Evolutionary conservation across 2,888 invertebrate genomes (phyloP), one percentile per base, ranked within the genome.

Genomic region (Campopleginae sp.): DNA sequence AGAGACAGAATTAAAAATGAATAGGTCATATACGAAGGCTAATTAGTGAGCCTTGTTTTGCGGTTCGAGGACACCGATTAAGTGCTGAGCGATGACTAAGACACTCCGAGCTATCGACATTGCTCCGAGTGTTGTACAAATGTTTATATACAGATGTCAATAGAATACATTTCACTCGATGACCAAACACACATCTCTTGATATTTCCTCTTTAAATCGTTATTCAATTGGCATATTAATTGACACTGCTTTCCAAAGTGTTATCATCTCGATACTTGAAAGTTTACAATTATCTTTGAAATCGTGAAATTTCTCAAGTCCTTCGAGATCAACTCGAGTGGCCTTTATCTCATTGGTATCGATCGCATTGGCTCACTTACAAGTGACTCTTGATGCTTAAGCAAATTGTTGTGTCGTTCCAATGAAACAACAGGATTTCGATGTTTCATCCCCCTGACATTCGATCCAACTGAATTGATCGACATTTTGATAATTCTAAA

Each of bases 281-380:
- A 2, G 14, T 5, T 23, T 23, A 38, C 54, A 27, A 58, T 8
- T 12, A 19, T 58, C 42, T 38, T 7, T 19, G 19, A 23, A 23
- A 38, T 58, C 72, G 23, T 42, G 14, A 38, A 23, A 42, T 58
- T 33, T 27, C 12, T 33, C 72, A 10, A 19, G 42, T 72, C n/a
- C 14, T 7, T 42, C 23, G 12, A 72, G 19, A 72, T 42, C 23
- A 6, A 58, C 58, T 58, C 58, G 27, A 51, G 46, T 31, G 54
- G 54, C 8, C 54, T 38, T 58, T 77, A 77, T 77, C 54, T 77
- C 77, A 54, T 66, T 66, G 51, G 68, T 17, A 42, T 77, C 27
- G 51, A 77, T 54, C 54, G 42, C n/a, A 42, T n/a, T 38, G 66
- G 42, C 42, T 77, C 54, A 54, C 77, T 77, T 27, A 44, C 54